Evolutionary conservation across 2,113 vertebrate species (phyloP).

Genomic region (Coptodon bakossiorum): DNA sequence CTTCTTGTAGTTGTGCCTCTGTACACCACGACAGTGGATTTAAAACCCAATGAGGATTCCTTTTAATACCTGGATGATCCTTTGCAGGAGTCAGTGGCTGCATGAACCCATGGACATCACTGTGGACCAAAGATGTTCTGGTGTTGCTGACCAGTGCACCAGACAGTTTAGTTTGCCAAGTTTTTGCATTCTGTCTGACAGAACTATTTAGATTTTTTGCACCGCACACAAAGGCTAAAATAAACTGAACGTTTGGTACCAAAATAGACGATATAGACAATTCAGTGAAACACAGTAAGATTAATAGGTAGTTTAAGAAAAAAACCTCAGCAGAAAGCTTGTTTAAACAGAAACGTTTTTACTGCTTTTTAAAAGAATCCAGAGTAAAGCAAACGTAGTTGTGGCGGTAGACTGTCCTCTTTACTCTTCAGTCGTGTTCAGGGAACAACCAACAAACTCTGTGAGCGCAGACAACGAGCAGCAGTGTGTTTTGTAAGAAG

Average conservation of each 20-base stretch:
- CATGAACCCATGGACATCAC: fast-evolving
- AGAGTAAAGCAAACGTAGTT: not conserved
- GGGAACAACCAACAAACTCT: not conserved
- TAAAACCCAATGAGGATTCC: not conserved
- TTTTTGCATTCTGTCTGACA: fast-evolving
- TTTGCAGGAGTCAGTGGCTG: not conserved
- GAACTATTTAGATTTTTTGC: not conserved
- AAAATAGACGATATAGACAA: not conserved
- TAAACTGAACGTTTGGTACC: not conserved
- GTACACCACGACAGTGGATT: not conserved
- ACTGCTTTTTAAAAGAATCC: not conserved
- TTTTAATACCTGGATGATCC: not conserved
- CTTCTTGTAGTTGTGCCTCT: not conserved
- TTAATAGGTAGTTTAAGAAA: not conserved
- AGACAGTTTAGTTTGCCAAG: not conserved
- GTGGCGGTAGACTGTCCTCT: fast-evolving
- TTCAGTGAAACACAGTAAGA: not conserved
- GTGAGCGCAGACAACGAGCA: not conserved
- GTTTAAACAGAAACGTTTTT: not conserved
- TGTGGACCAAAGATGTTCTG: not conserved
- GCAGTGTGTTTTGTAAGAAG: not conserved
- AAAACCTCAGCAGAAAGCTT: not conserved
- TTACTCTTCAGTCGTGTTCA: fast-evolving
- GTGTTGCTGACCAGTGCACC: not conserved
- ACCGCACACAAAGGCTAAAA: not conserved